Evolutionary conservation across 2,888 invertebrate genomes (phyloP), one percentile per base, ranked within the genome.

Genomic region (Dorcus parallelipipedus): DNA sequence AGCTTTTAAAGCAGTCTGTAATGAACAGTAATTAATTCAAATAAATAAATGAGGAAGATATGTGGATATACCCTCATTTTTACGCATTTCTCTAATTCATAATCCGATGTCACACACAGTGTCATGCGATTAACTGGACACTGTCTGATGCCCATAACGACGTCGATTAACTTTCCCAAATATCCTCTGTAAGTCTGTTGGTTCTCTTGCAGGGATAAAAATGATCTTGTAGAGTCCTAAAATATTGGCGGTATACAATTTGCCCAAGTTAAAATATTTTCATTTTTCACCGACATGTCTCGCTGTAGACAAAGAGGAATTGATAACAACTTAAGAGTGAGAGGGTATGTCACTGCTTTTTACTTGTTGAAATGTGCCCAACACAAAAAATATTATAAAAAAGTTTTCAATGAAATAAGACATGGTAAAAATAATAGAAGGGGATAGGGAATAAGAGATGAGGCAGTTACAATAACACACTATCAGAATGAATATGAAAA

Each of bases 61-160:
- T 7, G 26, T 38, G 40, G 52, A 75, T 82, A 76, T 77, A 93
- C 93, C 83, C 84, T 88, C 95, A 95, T 95, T 78, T 91, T 91
- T 45, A 91, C 81, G 75, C 97, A 97, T 78, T 97, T 97, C 56
- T 89, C 88, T 80, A 92, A 84, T 77, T 97, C 97, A 0, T 87
- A 84, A 56, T 92, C 90, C 0, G 97, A 97, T 0, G 95, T 94
- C 20, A 97, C 91, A 73, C 97, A 97, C 17, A 97, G 76, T 0
- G 88, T 88, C 80, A 95, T 93, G n/a, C 86, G 81, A 48, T 86
- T 83, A 6, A 96, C 87, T 0, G 96, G 93, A 74, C 97, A 97
- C 60, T 88, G 84, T 52, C 91, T 82, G 1, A 95, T 84, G 1
- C 87, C 88, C 59, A 88, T 79, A 62, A 95, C 90, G 0, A 86